Percentiles rank a stretch among this genome's conserved stretches.
phyloP scores from a whole-genome alignment of 2,888 invertebrate genomes.

The Tetragonula carbonaria region DNA sequence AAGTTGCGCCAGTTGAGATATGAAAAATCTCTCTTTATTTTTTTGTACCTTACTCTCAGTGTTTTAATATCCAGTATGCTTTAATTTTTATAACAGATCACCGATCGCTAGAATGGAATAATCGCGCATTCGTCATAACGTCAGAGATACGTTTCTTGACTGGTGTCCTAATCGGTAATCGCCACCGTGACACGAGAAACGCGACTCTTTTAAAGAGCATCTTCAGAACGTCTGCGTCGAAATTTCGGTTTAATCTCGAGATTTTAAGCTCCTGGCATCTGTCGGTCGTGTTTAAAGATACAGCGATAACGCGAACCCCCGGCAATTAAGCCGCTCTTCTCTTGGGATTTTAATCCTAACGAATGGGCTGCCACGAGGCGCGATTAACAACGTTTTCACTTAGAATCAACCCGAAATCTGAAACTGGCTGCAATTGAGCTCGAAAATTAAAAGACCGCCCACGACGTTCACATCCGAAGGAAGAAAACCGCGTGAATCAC shows the following conservation, averaged over 20 bases:
- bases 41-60: too few species aligned
- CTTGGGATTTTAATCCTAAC: constrained; percentile 12
- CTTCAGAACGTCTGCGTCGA: constrained; percentile 13
- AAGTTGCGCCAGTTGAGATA: too few species aligned
- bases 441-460: not conserved
- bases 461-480: not conserved
- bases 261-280: constrained; percentile 35
- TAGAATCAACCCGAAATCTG: constrained; percentile 13
- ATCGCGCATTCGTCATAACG: too few species aligned
- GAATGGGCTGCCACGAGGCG: constrained; percentile 31
- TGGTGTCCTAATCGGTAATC: too few species aligned
- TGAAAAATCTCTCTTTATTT: too few species aligned
- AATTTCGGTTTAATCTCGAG: constrained; percentile 42
- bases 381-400: constrained; percentile 41
- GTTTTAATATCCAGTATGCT: too few species aligned
- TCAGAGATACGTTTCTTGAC: too few species aligned
- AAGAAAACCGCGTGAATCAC: not conserved
- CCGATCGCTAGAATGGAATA: too few species aligned
- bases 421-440: not conserved
- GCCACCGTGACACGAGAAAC: too few species aligned
- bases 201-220: too few species aligned
- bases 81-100: too few species aligned
- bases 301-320: constrained; percentile 28
- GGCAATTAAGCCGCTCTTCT: constrained; percentile 44
- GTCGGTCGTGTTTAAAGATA: too few species aligned